Conservation (phyloP, 2,888 invertebrate species). For the Linnaemya tessellans region DNA sequence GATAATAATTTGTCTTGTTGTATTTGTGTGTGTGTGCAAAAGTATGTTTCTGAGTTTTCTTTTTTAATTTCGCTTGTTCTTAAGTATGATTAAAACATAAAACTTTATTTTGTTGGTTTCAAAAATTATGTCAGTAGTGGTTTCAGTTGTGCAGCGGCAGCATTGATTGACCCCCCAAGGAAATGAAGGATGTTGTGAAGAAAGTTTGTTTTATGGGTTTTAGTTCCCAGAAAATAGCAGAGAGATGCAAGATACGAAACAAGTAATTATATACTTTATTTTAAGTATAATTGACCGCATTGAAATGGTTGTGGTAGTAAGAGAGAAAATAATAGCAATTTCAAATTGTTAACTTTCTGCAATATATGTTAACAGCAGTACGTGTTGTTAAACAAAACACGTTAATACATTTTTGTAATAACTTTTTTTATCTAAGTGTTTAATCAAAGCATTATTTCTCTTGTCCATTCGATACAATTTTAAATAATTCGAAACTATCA, state of each 20-base stretch:
- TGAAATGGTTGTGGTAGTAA: background rate
- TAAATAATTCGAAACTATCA: background rate
- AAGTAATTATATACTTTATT: constrained; percentile 38
- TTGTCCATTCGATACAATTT: background rate
- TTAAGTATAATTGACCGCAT: constrained; percentile 36
- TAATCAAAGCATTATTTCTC: background rate
- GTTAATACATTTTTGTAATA: background rate
- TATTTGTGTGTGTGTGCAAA: constrained; percentile 5
- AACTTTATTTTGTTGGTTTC: constrained; percentile 19
- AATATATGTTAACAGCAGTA: background rate
- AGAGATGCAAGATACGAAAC: constrained; percentile 30
- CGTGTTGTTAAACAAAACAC: background rate
- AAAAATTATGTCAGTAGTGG: constrained; percentile 64
- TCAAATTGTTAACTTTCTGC: constrained; percentile 2
- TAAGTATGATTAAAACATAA: constrained; percentile 56
- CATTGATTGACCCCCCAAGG: constrained; percentile 58
- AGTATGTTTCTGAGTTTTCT: constrained; percentile 35
- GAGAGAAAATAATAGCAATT: constrained; percentile 34
- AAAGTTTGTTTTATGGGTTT: constrained; percentile 54
- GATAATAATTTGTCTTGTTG: constrained; percentile 44
- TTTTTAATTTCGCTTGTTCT: constrained; percentile 51
- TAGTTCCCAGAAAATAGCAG: constrained; percentile 31
- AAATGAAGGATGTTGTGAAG: constrained; percentile 55
- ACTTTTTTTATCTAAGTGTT: background rate
- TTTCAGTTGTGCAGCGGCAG: background rate